These are phyloP conservation scores for Solenopsis fugax DNA, from an alignment of 1,140 invertebrate genomes.

Conservation along the genomic window DNA sequence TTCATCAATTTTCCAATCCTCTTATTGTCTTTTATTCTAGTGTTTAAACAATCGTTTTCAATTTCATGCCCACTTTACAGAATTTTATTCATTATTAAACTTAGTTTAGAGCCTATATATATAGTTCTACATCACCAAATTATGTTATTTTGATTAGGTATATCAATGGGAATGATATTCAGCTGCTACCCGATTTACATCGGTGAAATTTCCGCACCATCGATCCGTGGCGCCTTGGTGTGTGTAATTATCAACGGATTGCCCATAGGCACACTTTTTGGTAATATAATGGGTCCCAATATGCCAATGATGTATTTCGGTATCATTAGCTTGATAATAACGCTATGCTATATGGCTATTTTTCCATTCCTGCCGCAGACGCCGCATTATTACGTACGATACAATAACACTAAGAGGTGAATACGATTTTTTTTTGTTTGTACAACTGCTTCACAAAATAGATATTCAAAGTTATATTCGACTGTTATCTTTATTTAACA, in stretches of 20 bases:
- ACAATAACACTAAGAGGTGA: constrained; percentile 86
- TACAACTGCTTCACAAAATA: constrained; percentile 6
- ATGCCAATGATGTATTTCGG: constrained; percentile 88
- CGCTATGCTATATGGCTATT: constrained; percentile 87
- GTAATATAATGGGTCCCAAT: constrained; percentile 89
- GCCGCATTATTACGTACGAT: constrained; percentile 89
- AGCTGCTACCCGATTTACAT: constrained; percentile 90
- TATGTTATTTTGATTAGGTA: constrained; percentile 39
- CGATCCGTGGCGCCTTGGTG: constrained; percentile 90
- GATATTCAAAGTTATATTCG: background rate
- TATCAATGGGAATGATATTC: constrained; percentile 87
- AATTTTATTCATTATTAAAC: background rate
- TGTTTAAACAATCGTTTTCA: background rate
- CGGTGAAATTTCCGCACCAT: constrained; percentile 89
- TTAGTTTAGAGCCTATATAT: background rate
- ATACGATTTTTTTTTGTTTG: background rate
- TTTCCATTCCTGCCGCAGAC: constrained; percentile 91
- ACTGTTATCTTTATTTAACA: background rate
- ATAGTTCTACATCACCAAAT: background rate
- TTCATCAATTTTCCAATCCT: background rate
- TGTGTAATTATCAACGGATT: constrained; percentile 85
- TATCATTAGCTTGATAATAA: constrained; percentile 87
- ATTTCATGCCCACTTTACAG: background rate
- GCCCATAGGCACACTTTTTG: constrained; percentile 89
- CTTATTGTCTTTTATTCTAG: background rate